phyloP scores from a whole-genome alignment of 1,140 invertebrate genomes.

The Hyphantria cunea region DNA sequence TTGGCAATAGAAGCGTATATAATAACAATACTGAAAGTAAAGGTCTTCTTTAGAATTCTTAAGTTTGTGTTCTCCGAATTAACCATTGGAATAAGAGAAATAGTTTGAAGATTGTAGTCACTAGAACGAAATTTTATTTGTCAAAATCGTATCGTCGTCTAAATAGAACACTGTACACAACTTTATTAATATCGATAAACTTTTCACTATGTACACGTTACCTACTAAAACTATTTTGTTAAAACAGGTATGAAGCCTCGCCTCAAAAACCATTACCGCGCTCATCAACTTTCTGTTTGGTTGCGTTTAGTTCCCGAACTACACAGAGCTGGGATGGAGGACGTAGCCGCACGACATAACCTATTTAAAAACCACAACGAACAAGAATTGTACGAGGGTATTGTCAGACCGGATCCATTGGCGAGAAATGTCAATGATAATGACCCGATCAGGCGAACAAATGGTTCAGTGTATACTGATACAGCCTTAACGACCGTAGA shows the following conservation, averaged over 20 bases:
- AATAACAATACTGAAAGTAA: no score
- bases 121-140: no score
- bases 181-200: no score
- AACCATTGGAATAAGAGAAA: no score
- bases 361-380: conserved; percentile 92
- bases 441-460: conserved; percentile 45
- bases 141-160: no score
- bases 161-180: no score
- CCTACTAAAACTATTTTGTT: conserved; percentile 9
- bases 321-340: conserved; percentile 93
- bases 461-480: conserved; percentile 65
- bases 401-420: conserved; percentile 90
- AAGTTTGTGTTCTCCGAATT: no score
- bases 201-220: conserved; percentile 2
- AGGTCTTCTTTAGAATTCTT: no score
- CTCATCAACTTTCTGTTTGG: conserved; percentile 97
- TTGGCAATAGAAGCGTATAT: no score
- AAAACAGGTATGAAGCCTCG: conserved; percentile 91
- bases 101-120: no score
- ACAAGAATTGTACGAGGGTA: conserved; percentile 90
- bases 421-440: conserved; percentile 76
- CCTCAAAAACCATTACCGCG: conserved; percentile 96
- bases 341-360: conserved; percentile 91
- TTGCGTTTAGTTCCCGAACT: conserved; percentile 95
- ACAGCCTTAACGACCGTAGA: conserved; percentile 74